Base-by-base conservation (phyloP, 2,113 vertebrate genomes). In the Scatophagus argus region DNA sequence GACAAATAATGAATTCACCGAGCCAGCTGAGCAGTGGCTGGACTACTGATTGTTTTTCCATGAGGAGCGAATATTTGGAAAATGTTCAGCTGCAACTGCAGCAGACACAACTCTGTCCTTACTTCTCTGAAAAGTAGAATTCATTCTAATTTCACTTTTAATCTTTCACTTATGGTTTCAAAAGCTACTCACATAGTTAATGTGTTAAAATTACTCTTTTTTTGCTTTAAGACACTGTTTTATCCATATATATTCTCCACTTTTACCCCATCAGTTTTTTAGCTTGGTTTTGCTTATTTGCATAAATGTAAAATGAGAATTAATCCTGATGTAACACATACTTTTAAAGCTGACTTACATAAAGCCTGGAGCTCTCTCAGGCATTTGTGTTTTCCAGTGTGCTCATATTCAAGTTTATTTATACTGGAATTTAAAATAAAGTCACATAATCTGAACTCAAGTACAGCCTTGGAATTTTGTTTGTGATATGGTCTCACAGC, bases 1-100 rank as follows among this genome's bases (percentile, higher is more conserved):
- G 64, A 79, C 69, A 80, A 73, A 81, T 86, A 85, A 90, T 88
- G 60, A 81, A 91, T 89, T 82, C 72, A 71, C 51, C 5, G 63
- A 85, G 67, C 31, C 58, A 58, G 54, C 74, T 31, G 68, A 66
- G 76, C 59, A 43, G 65, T 61, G 83, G 74, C 54, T 36, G 49
- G 82, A 89, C 76, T 90, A 60, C 87, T 79, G 81, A 90, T 87
- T 58, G 9, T 55, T 65, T 76, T 55, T 46, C 25, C 13, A 2
- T 25, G 38, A 71, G 63, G 64, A 46, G 6, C 31, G 31, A 75
- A 64, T 82, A 76, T 74, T 38, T 36, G 25, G 47, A 38, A 36
- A 59, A 77, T 38, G 14, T 39, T 36, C 21, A 49, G 19, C 77
- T 71, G 38, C 19, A 66, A 21, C 25, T 17, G 5, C 29, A 6